Evolutionary conservation across 2,797 vertebrate genomes (phyloP), one percentile per base, ranked within the genome.

Genomic region (Enteromius mattozi): DNA sequence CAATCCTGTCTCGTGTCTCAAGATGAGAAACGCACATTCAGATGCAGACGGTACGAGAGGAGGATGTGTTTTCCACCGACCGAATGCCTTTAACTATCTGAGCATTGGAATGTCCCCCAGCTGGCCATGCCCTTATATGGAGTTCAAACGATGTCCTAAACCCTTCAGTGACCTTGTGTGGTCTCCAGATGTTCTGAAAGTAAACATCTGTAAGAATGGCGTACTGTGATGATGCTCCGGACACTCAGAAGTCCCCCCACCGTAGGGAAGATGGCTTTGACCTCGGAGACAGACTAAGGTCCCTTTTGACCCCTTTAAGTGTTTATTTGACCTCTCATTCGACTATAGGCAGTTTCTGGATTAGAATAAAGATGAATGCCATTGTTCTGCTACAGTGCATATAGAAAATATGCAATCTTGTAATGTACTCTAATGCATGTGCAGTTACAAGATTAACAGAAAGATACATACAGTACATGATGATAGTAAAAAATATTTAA

Each of bases 161-260:
- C 86, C 91, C 63, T 72, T 75, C 69, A 12, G 4, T 83, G 85
- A 86, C 85, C 81, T 75, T 90, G 88, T 87, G 89, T 90, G 88
- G 90, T 78, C 87, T 92, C 93, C 93, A 94, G 93, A 94, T 93
- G 94, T 94, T 91, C 86, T 82, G 66, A 74, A 27, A 89, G 91
- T 93, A 93, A 94, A 94, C 92, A 93, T 86, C 84, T 90, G 88
- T 90, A 92, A 92, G 92, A 89, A 92, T 90, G 89, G 81, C 83
- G 51, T 51, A 76, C 79, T 81, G 87, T 17, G n/a, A 86, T 79
- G 83, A 82, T 69, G 77, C 82, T 88, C 89, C 30, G 4, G 78
- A 88, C 81, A 88, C 17, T 47, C 35, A 72, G 61, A n/a, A 33
- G 69, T 30, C 21, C 3, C 10, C 13, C 72, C 87, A 91, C 91